Evolutionary conservation across 92 coral and sea anemone species (phyloP).

Genomic region (Phymanthus crucifer): DNA sequence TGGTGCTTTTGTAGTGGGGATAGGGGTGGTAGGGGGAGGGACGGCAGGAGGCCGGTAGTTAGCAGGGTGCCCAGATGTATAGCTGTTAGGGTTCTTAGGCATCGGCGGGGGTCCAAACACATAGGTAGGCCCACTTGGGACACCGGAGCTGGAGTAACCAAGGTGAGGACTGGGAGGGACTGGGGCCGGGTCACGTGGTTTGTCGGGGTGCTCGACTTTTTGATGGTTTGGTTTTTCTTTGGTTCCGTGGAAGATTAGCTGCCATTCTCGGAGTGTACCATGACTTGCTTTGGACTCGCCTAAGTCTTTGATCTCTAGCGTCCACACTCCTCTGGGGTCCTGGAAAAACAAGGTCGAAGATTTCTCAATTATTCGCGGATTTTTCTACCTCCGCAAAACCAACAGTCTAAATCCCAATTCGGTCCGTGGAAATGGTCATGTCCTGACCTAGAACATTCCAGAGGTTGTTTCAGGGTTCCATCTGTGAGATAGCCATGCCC

Average conservation of each 20-base stretch:
- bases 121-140: slow-evolving; percentile 86
- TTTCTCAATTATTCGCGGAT: no score
- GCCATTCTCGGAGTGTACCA: slow-evolving; percentile 94
- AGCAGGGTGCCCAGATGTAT: slow-evolving; percentile 12
- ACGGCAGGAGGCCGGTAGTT: slow-evolving; percentile 14
- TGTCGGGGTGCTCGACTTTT: slow-evolving; percentile 65
- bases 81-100: slow-evolving; percentile 19
- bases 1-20: slow-evolving; percentile 38
- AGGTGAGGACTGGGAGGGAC: slow-evolving; percentile 67
- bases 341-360: background rate
- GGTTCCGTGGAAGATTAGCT: slow-evolving; percentile 91
- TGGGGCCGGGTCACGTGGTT: slow-evolving; percentile 75
- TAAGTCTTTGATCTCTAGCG: slow-evolving; percentile 89
- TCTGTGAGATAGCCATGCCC: background rate
- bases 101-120: slow-evolving; percentile 75
- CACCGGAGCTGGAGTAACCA: slow-evolving; percentile 32
- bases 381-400: no score
- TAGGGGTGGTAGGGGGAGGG: slow-evolving; percentile 30
- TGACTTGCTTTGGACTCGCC: slow-evolving; percentile 84
- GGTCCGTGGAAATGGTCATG: no score
- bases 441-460: no score
- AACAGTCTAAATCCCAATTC: no score
- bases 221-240: slow-evolving; percentile 90
- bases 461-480: background rate
- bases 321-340: slow-evolving; percentile 99